phyloP scores from a whole-genome alignment of 1,140 invertebrate genomes.

The Microplitis demolitor region DNA sequence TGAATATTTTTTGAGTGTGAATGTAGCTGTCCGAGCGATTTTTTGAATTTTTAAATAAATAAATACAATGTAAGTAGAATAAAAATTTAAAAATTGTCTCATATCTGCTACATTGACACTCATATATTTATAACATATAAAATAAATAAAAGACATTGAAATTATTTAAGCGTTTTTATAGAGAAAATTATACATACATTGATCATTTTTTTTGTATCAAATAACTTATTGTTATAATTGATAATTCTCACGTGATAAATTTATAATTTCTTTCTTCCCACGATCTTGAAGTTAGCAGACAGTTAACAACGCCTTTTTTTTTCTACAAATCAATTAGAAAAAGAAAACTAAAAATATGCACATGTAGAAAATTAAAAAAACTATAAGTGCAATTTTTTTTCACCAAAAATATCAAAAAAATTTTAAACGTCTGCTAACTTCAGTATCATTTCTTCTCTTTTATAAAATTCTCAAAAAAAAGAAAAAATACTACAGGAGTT shows the following conservation, averaged over 20 bases:
- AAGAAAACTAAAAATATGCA: no score
- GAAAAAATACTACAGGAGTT: no score
- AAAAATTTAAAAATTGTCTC: no score
- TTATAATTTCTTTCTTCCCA: not conserved
- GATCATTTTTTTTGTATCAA: constrained; percentile 4
- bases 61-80: no score
- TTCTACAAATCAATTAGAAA: no score
- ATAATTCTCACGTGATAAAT: not conserved
- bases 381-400: no score
- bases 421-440: no score
- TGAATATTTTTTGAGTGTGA: not conserved
- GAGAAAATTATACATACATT: constrained; percentile 34
- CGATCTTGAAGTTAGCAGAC: not conserved
- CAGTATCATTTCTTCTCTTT: not conserved
- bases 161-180: constrained; percentile 38
- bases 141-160: not conserved
- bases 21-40: not conserved
- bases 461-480: not conserved
- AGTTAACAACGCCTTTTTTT: no score
- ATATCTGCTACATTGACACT: not conserved
- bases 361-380: no score
- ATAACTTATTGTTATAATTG: not conserved
- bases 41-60: not conserved
- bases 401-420: no score
- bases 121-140: not conserved